Evolutionary conservation across 2,113 vertebrate species (phyloP).

Genomic region (Cochlearius cochlearius): DNA sequence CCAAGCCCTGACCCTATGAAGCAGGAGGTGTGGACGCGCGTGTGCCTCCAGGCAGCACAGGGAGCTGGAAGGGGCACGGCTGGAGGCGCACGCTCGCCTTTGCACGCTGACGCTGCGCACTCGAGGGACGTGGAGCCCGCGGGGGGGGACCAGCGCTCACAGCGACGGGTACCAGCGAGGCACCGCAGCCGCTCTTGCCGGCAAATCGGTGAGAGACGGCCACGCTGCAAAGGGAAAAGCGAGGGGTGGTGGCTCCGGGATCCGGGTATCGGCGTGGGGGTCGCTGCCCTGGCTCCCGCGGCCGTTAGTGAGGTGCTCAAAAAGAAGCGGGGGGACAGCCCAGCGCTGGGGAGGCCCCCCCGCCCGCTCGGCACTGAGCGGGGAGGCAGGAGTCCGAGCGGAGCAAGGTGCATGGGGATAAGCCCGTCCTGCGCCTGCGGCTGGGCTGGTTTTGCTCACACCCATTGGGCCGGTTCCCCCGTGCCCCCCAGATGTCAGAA

Average conservation of each 20-base stretch:
- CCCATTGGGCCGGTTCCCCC: not conserved
- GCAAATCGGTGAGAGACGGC: accelerated
- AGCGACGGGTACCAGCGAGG: accelerated
- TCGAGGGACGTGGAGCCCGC: accelerated
- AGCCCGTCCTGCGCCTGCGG: accelerated
- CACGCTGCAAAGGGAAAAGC: accelerated
- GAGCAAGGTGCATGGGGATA: not conserved
- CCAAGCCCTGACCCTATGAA: accelerated
- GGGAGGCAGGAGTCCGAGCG: not conserved
- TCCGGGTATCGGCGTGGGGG: accelerated
- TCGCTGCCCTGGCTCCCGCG: not conserved
- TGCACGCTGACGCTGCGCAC: accelerated
- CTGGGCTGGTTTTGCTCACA: not conserved
- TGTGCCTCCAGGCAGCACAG: accelerated
- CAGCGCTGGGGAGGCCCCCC: accelerated
- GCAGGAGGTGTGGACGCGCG: accelerated
- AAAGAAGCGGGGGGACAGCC: not conserved
- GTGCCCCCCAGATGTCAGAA: not conserved
- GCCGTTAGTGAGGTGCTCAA: not conserved
- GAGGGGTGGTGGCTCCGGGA: not conserved
- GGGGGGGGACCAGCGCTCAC: not conserved
- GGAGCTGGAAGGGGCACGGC: not conserved
- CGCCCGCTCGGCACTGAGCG: accelerated
- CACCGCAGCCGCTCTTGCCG: accelerated
- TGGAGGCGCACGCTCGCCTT: not conserved